These are phyloP conservation scores for Ardeotis arabs DNA, from an alignment of 2,113 vertebrate genomes.

Conservation along the genomic window DNA sequence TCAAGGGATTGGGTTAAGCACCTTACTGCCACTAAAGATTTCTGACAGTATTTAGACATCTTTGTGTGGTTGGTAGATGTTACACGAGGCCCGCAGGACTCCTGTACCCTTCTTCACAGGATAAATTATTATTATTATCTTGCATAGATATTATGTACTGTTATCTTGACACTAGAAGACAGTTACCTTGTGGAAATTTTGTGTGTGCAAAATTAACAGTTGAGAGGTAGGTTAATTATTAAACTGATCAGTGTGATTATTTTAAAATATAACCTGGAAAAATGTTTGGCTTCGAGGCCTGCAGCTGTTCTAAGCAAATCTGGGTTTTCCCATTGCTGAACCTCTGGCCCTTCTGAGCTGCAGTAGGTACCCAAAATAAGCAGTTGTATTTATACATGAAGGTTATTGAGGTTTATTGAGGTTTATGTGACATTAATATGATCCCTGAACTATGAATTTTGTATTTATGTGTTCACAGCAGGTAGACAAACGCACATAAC, in stretches of 20 bases:
- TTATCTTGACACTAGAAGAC: neutral
- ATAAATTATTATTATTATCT: neutral
- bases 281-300: neutral
- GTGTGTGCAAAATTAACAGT: neutral
- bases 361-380: neutral
- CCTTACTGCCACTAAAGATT: neutral
- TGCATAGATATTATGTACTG: neutral
- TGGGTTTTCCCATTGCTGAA: neutral
- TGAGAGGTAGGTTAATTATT: neutral
- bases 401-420: neutral
- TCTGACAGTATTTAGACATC: neutral
- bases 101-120: neutral
- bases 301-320: neutral
- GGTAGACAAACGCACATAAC: neutral
- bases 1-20: neutral
- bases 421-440: neutral
- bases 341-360: neutral
- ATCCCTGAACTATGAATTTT: neutral
- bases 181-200: neutral
- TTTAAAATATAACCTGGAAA: neutral
- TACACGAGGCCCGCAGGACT: neutral
- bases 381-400: neutral
- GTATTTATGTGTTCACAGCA: neutral
- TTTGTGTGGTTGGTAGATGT: neutral
- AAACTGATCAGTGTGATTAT: neutral